Evolutionary conservation across 2,797 vertebrate genomes (phyloP), one percentile per base, ranked within the genome.

Genomic region (Pipistrellus nathusii): DNA sequence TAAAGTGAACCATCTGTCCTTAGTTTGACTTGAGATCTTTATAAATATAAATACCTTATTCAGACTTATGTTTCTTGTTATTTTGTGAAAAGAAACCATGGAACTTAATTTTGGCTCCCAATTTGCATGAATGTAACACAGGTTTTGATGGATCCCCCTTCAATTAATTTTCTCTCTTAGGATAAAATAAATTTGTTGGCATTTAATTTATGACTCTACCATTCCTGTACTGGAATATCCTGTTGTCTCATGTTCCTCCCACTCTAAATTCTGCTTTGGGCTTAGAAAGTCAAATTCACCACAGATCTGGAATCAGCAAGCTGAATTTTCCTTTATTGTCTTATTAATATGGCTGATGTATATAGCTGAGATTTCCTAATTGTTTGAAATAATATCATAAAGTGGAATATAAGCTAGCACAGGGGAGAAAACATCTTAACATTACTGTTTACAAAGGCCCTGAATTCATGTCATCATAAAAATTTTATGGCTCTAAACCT

Each of bases 11-110:
- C 41, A n/a, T 66, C 53, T 82, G 21, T 53, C 23, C 64, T 69
- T 41, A 27, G 27, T 75, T 66, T 48, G 53, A 89, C 2, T 77
- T 57, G 21, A 11, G 35, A 77, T n/a, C 14, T 89, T 86, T 90
- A 57, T 48, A 44, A 94, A 89, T 82, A 51, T 30, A 89, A 89
- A 76, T 73, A 80, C 59, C 20, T 76, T 77, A 53, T 32, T 44
- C 15, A 77, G 62, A 85, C 23, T 55, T 55, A 30, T 32, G 73
- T 25, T 91, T 89, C 46, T 69, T 51, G 4, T 69, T 66, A 68
- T 82, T 48, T 64, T 85, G 53, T 92, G 6, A 64, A 69, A 85
- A 53, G 46, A 75, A 89, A 77, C 2, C 13, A 25, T 66, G 27
- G 20, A 23, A 72, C 71, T 88, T 46, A 68, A 85, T 77, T 78